Evolutionary conservation across 2,797 vertebrate genomes (phyloP), one percentile per base, ranked within the genome.

Genomic region (Mormyrus hasselquistii): DNA sequence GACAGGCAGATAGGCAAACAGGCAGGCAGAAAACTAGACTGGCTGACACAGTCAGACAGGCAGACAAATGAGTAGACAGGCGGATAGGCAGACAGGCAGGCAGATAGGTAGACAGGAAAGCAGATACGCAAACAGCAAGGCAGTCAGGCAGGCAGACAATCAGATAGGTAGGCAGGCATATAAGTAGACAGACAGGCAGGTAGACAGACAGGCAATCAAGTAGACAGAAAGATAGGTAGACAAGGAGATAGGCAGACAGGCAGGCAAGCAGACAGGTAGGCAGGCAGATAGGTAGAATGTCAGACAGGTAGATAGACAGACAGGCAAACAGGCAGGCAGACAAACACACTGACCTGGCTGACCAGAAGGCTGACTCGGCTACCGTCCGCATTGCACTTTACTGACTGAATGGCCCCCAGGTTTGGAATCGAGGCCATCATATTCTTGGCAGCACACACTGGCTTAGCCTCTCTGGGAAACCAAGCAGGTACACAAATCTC

Each of bases 311-410:
- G n/a, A 41, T 0, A 57, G 55, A 6, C 22, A 65, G 25, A 29
- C 9, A 69, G 25, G 3, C 3, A 69, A 1, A 34, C 9, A 69
- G 62, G 9, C 3, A 69, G 25, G 3, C 25, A 69, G 55, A 19
- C 50, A 50, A 29, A 82, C 3, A 12, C 34, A 38, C 94, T 95
- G 90, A 99, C 98, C 98, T 97, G 96, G 91, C 94, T 95, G 86
- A 97, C 92, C 0, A 99, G 94, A 90, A 99, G 91, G 96, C 98
- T 99, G 95, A 99, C 95, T 94, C 97, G 97, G 94, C 92, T 97
- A 90, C 98, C 98, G 0, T 92, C 97, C 90, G 97, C 94, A 0
- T 97, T 99, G 92, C 98, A 97, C 88, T 97, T 97, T 89, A 99
- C 95, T 0, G 98, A 99, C 2, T 93, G 91, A 88, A 99, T 94